phyloP scores from a whole-genome alignment of 1,140 invertebrate species.

The Hypsibius dujardini region DNA sequence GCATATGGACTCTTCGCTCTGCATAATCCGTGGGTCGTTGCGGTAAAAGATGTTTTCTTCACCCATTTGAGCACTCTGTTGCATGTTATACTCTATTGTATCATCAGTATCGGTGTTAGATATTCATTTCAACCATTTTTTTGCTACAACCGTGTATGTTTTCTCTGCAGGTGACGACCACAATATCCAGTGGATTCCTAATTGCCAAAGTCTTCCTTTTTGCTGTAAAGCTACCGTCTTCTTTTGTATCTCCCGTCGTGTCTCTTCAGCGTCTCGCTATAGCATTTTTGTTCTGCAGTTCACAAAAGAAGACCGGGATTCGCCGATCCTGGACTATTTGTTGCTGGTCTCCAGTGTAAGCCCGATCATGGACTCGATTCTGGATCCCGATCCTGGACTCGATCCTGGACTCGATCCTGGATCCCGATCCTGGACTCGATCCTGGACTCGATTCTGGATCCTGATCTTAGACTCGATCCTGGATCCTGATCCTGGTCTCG shows the following conservation, averaged over 20 bases:
- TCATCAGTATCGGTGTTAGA: too few species aligned
- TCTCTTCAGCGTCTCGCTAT: too few species aligned
- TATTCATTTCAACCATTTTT: too few species aligned
- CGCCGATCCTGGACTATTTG: background rate
- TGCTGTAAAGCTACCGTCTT: too few species aligned
- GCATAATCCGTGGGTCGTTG: constrained; percentile 30
- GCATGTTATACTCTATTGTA: background rate
- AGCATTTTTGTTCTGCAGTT: too few species aligned
- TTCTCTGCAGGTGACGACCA: constrained; percentile 29
- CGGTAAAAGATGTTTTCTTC: constrained; percentile 26
- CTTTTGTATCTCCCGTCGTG: too few species aligned
- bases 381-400: constrained; percentile 26
- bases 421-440: too few species aligned
- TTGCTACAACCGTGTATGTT: too few species aligned
- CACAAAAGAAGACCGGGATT: constrained; percentile 19
- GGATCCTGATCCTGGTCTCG: too few species aligned
- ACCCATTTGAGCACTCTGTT: background rate
- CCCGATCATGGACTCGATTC: constrained; percentile 24
- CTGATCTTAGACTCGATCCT: too few species aligned
- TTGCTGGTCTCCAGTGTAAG: background rate
- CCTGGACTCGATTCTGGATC: too few species aligned
- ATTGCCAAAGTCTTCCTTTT: constrained; percentile 29
- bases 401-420: too few species aligned
- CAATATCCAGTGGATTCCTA: constrained; percentile 27
- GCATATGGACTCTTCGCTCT: constrained; percentile 28